Conservation (phyloP, 2,888 invertebrate genomes). For the Teleogryllus oceanicus region DNA sequence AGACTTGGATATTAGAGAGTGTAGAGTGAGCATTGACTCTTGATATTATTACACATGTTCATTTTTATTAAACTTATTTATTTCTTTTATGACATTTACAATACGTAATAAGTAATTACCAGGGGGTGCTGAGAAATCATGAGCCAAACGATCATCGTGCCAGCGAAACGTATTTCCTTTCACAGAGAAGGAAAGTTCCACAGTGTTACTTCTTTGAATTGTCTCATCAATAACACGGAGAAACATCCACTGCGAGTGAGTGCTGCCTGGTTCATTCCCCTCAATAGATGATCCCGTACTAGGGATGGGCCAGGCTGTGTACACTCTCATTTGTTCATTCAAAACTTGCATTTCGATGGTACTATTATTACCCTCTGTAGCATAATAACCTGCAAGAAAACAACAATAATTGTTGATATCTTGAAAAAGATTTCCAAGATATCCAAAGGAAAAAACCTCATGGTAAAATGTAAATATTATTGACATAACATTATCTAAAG, state of each 20-base stretch:
- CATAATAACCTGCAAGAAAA: not conserved
- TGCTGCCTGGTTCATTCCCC: not conserved
- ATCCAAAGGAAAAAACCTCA: not conserved
- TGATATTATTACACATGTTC: too few species aligned
- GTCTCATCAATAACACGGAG: slow-evolving; percentile 35
- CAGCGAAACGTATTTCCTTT: slow-evolving; percentile 28
- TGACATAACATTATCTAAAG: too few species aligned
- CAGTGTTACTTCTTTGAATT: slow-evolving; percentile 24
- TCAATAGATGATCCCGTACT: not conserved
- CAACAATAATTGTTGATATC: not conserved
- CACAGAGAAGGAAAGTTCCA: slow-evolving; percentile 30
- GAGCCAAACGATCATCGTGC: slow-evolving; percentile 33
- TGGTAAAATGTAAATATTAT: not conserved
- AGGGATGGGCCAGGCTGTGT: slow-evolving; percentile 31
- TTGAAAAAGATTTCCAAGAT: not conserved
- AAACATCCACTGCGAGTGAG: slow-evolving; percentile 29
- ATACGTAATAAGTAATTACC: slow-evolving; percentile 18
- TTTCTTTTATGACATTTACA: too few species aligned
- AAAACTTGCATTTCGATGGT: slow-evolving; percentile 34
- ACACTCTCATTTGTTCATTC: slow-evolving; percentile 35
- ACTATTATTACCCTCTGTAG: not conserved
- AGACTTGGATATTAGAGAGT: too few species aligned
- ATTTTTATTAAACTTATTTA: too few species aligned
- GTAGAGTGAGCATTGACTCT: too few species aligned
- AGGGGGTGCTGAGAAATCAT: slow-evolving; percentile 33